Conservation (phyloP, 2,888 invertebrate species). For the Rhorus exstirpatorius region DNA sequence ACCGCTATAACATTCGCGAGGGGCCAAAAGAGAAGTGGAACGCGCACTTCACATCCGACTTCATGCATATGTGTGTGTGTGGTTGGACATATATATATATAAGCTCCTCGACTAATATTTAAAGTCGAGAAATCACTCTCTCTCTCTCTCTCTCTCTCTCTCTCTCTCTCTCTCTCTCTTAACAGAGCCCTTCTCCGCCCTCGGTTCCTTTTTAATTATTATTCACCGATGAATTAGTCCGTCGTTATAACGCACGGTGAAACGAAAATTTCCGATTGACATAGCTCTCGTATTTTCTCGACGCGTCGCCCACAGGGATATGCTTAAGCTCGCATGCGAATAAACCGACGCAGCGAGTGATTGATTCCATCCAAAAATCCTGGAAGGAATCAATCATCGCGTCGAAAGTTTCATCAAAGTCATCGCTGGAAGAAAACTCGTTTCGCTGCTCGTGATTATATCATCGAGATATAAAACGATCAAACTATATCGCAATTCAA, state of each 20-base stretch:
- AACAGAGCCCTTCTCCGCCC: constrained; percentile 19
- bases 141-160: too few relatives aligned
- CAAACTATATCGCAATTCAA: constrained; percentile 17
- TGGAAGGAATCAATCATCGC: background rate
- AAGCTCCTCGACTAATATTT: background rate
- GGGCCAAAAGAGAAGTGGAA: constrained; percentile 61
- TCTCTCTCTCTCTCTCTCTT: too few relatives aligned
- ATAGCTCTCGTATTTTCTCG: constrained; percentile 8
- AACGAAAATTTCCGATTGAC: constrained; percentile 25
- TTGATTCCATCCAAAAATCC: background rate
- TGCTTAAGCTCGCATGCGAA: background rate
- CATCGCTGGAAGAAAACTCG: constrained; percentile 56
- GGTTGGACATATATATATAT: constrained; percentile 2
- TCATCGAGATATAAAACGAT: background rate
- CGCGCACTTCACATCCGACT: constrained; percentile 48
- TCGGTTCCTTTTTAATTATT: constrained; percentile 58
- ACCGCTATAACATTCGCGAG: constrained; percentile 52
- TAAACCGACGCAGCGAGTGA: background rate
- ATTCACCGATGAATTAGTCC: constrained; percentile 65
- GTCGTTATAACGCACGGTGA: constrained; percentile 24
- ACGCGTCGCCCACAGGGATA: background rate
- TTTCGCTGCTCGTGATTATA: background rate
- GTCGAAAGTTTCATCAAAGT: background rate
- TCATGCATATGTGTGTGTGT: background rate
- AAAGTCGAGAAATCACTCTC: constrained; percentile 42